These are phyloP conservation scores for Arctopsyche grandis DNA, from an alignment of 1,140 invertebrate species.

Conservation along the genomic window DNA sequence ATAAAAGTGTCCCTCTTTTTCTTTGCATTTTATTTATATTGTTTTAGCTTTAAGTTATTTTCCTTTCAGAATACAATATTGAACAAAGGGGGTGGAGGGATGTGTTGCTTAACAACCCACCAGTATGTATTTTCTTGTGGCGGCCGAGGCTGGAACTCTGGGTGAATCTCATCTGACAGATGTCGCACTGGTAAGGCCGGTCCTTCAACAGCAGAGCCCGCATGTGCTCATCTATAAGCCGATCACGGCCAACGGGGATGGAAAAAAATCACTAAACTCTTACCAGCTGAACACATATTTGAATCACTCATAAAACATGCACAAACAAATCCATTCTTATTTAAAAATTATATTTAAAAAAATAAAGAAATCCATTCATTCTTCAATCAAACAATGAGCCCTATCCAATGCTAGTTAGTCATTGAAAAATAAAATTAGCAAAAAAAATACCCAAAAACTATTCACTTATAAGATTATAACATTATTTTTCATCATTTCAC, in stretches of 20 bases:
- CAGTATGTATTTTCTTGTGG: constrained; percentile 85
- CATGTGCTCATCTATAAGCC: constrained; percentile 67
- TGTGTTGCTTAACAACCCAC: constrained; percentile 60
- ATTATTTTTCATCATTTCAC: constrained; percentile 31
- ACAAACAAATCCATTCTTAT: neutral
- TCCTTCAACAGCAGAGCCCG: constrained; percentile 69
- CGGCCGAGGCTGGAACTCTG: constrained; percentile 83
- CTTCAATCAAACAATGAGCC: neutral
- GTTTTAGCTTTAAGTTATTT: constrained; percentile 27
- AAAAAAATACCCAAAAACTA: constrained; percentile 17
- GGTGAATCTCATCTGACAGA: constrained; percentile 79
- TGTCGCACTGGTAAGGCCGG: constrained; percentile 80
- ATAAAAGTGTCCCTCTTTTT: constrained; percentile 2
- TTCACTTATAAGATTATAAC: constrained; percentile 4
- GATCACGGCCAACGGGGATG: constrained; percentile 55
- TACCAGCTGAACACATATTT: constrained; percentile 29
- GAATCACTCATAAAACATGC: neutral
- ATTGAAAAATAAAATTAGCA: no score
- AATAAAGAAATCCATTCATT: neutral
- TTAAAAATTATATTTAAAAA: neutral
- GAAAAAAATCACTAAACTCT: constrained; percentile 40
- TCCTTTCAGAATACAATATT: constrained; percentile 33
- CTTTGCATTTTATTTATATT: neutral
- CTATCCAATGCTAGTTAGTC: neutral
- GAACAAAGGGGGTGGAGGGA: constrained; percentile 33